Conservation (phyloP, 1,140 invertebrate species). For the Archivesica marissinica region DNA sequence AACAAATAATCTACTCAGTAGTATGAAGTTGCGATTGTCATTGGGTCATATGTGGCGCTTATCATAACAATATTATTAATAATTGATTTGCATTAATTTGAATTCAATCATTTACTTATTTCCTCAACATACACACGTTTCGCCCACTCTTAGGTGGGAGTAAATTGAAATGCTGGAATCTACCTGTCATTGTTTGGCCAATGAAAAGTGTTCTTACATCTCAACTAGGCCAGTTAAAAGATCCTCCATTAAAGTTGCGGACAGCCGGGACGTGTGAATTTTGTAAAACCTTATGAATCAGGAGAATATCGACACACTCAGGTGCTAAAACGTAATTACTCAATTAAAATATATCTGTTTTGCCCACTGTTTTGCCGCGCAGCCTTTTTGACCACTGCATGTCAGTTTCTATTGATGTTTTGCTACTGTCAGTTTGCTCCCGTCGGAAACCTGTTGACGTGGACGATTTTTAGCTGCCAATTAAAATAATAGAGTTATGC, state of each 20-base stretch:
- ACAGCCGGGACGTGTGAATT: constrained; percentile 26
- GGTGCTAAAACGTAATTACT: constrained; percentile 4
- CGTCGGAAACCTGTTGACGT: constrained; percentile 67
- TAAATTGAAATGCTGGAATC: constrained; percentile 49
- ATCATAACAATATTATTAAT: too few species aligned
- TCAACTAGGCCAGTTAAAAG: constrained; percentile 35
- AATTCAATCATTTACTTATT: too few species aligned
- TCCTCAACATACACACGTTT: too few species aligned
- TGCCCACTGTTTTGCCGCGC: too few species aligned
- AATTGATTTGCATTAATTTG: too few species aligned
- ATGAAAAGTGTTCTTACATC: constrained; percentile 68
- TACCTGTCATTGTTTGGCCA: constrained; percentile 61
- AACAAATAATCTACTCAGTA: too few species aligned
- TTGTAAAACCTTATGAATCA: not conserved
- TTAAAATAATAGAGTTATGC: too few species aligned
- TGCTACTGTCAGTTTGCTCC: constrained; percentile 9
- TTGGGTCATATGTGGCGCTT: too few species aligned
- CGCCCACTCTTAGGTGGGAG: constrained; percentile 44
- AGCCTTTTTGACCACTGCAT: too few species aligned
- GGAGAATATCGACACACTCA: not conserved
- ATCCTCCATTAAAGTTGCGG: constrained; percentile 44
- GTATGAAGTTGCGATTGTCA: too few species aligned
- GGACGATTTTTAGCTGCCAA: constrained; percentile 48
- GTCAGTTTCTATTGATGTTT: not conserved
- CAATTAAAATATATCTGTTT: not conserved